Evolutionary conservation across 1,140 invertebrate genomes (phyloP).

Genomic region (Ceratina japonica): DNA sequence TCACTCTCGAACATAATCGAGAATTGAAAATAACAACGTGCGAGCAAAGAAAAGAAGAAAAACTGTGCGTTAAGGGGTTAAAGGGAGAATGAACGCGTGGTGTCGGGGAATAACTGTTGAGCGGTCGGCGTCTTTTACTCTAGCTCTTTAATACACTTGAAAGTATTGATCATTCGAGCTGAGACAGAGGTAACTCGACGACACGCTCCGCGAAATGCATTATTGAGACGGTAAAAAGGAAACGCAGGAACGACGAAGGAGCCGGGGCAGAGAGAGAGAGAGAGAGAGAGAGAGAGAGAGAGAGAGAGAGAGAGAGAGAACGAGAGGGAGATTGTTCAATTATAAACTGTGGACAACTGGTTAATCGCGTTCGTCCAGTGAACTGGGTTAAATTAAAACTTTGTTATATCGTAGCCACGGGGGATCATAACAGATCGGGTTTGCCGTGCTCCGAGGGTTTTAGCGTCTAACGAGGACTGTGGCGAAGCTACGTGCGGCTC

Average conservation of each 20-base stretch:
- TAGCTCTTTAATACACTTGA: slow-evolving; percentile 37
- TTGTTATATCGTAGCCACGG: neutral
- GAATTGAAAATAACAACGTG: too few relatives aligned
- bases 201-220: slow-evolving; percentile 23
- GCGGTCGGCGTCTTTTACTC: slow-evolving; percentile 13
- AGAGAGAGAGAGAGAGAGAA: too few relatives aligned
- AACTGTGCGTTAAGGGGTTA: too few relatives aligned
- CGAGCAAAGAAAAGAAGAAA: too few relatives aligned
- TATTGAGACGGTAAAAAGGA: slow-evolving; percentile 16
- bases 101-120: neutral
- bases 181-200: slow-evolving; percentile 29
- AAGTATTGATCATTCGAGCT: slow-evolving; percentile 50
- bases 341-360: slow-evolving; percentile 10
- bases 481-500: too few relatives aligned
- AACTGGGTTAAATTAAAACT: slow-evolving; percentile 47
- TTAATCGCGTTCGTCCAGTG: slow-evolving; percentile 11
- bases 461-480: neutral
- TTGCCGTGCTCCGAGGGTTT: neutral
- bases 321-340: slow-evolving; percentile 9
- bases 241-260: neutral
- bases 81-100: neutral
- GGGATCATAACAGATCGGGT: slow-evolving; percentile 11
- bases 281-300: too few relatives aligned
- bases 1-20: too few relatives aligned
- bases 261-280: too few relatives aligned